Evolutionary conservation across 2,888 invertebrate genomes (phyloP).

Genomic region (Melanophora roralis): DNA sequence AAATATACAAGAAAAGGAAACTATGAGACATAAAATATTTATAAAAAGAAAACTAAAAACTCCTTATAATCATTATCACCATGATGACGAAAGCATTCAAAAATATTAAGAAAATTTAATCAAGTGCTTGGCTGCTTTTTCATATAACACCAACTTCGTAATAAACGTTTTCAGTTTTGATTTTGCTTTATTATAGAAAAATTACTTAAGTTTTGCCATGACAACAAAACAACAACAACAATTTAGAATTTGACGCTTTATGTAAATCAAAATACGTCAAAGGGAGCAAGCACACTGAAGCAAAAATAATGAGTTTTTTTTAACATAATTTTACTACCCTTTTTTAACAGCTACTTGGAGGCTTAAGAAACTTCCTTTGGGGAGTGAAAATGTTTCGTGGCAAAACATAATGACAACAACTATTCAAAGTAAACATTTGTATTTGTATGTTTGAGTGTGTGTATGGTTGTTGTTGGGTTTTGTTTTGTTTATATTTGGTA

Average conservation of each 20-base stretch:
- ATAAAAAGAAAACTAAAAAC: background rate
- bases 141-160: background rate
- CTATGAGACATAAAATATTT: background rate
- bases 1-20: too few relatives aligned
- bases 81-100: conserved; percentile 4
- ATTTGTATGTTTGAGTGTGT: too few relatives aligned
- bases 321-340: conserved; percentile 28
- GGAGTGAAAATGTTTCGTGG: background rate
- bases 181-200: background rate
- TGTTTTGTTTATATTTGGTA: too few relatives aligned
- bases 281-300: background rate
- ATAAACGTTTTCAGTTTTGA: background rate
- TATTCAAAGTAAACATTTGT: background rate
- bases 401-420: background rate
- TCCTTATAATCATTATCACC: background rate
- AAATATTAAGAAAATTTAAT: background rate
- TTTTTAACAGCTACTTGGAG: conserved; percentile 2
- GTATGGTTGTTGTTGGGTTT: too few relatives aligned
- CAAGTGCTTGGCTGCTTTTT: background rate
- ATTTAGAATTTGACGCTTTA: background rate
- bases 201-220: background rate
- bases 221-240: background rate
- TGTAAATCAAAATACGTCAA: background rate
- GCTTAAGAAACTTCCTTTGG: background rate
- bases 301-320: conserved; percentile 39